phyloP scores from a whole-genome alignment of 2,113 vertebrate genomes.

The Solenodon paradoxus region DNA sequence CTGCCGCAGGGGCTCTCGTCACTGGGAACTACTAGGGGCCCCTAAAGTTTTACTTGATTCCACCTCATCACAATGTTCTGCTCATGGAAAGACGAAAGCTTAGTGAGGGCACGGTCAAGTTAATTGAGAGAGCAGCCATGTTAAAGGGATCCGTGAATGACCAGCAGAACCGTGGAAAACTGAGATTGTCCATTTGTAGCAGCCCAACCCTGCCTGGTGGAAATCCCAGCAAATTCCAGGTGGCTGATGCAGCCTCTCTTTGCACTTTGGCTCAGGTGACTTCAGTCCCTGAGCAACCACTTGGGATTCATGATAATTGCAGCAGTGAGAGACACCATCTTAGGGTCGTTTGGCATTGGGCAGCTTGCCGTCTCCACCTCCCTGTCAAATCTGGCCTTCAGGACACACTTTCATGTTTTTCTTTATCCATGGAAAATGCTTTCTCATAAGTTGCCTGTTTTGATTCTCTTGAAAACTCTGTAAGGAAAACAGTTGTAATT shows the following conservation, averaged over 20 bases:
- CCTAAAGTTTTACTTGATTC: neutral
- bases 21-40: neutral
- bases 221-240: neutral
- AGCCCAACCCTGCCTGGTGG: neutral
- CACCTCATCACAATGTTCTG: neutral
- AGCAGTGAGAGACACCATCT: neutral
- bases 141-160: neutral
- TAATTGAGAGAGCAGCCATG: neutral
- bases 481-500: neutral
- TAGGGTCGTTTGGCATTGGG: too few species aligned
- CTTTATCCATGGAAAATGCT: neutral
- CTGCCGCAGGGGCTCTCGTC: neutral
- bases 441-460: neutral
- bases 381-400: neutral
- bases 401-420: neutral
- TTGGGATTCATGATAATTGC: neutral
- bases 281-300: neutral
- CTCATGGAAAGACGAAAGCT: neutral
- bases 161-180: neutral
- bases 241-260: accelerated
- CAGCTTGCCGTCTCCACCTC: accelerated
- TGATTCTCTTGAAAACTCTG: neutral
- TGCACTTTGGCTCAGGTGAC: neutral
- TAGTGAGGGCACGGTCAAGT: neutral
- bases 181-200: neutral